Conservation (phyloP, 1,140 invertebrate species). For the Mycetomoellerius zeteki region DNA sequence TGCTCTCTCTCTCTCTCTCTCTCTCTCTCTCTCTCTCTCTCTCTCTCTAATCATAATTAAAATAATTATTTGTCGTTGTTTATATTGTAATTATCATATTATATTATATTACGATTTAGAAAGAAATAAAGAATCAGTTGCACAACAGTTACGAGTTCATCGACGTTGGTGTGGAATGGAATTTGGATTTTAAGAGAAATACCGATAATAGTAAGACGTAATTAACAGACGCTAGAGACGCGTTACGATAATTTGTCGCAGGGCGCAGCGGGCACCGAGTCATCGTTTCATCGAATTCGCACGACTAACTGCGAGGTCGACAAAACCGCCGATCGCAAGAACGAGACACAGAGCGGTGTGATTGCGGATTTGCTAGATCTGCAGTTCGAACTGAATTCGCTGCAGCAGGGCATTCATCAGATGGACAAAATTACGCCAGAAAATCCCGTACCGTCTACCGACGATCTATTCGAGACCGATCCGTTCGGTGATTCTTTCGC, state of each 20-base stretch:
- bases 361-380: constrained; percentile 96
- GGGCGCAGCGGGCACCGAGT: constrained; percentile 84
- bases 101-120: neutral
- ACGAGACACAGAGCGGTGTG: constrained; percentile 84
- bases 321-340: constrained; percentile 81
- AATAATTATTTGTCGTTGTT: neutral
- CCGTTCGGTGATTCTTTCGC: constrained; percentile 94
- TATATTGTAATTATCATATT: neutral
- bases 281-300: constrained; percentile 80
- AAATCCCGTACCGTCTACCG: constrained; percentile 88
- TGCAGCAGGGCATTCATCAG: constrained; percentile 95
- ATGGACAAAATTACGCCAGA: constrained; percentile 95
- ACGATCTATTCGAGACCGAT: constrained; percentile 89
- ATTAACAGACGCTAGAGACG: neutral
- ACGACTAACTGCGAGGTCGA: constrained; percentile 79
- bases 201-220: constrained; percentile 14
- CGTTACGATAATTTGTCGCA: constrained; percentile 66
- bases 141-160: constrained; percentile 11
- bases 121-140: constrained; percentile 6
- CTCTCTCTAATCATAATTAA: neutral
- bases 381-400: constrained; percentile 96
- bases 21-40: too few species aligned
- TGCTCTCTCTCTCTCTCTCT: too few species aligned
- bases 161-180: neutral
- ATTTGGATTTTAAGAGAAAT: neutral